Percentiles rank a stretch among this genome's conserved stretches.
Evolutionary conservation across 1,140 invertebrate species (phyloP).

Genomic region (Sycobia sp.): DNA sequence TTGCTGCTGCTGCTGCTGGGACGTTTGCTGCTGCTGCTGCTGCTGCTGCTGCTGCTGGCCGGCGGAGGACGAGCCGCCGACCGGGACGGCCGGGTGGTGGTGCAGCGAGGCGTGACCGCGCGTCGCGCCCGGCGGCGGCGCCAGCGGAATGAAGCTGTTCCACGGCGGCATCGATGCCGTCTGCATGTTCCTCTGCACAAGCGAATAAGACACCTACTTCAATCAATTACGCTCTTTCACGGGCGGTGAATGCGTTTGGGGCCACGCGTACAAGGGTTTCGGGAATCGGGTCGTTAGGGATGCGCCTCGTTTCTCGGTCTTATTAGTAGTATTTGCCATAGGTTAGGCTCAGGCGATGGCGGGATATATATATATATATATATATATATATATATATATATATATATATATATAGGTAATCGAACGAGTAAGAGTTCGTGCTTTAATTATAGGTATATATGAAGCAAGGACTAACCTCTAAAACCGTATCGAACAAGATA

Average conservation of each 20-base stretch:
- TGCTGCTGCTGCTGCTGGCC: slow-evolving; percentile 48
- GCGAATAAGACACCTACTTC: slow-evolving; percentile 58
- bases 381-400: no score
- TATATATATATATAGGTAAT: no score
- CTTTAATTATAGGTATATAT: no score
- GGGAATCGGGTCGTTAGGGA: no score
- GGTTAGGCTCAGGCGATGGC: no score
- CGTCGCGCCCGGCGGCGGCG: slow-evolving; percentile 50
- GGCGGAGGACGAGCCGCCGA: slow-evolving; percentile 51
- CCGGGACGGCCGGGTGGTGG: slow-evolving; percentile 43
- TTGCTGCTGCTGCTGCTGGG: slow-evolving; percentile 32
- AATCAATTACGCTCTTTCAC: slow-evolving; percentile 39
- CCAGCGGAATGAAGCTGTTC: slow-evolving; percentile 54
- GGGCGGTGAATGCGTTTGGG: no score
- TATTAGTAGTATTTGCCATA: neutral
- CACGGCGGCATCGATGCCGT: slow-evolving; percentile 54
- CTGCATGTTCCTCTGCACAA: slow-evolving; percentile 56
- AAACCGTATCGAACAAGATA: no score
- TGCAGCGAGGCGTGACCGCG: slow-evolving; percentile 45
- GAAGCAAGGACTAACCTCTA: no score
- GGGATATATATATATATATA: no score
- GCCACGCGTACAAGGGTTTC: no score
- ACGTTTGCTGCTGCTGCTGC: slow-evolving; percentile 27
- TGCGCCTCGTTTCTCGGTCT: no score
- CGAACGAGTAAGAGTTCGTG: no score